Percentiles rank a stretch among this genome's conserved stretches.
Conservation (phyloP, 2,113 vertebrate genomes). For the Cebidichthys violaceus region DNA sequence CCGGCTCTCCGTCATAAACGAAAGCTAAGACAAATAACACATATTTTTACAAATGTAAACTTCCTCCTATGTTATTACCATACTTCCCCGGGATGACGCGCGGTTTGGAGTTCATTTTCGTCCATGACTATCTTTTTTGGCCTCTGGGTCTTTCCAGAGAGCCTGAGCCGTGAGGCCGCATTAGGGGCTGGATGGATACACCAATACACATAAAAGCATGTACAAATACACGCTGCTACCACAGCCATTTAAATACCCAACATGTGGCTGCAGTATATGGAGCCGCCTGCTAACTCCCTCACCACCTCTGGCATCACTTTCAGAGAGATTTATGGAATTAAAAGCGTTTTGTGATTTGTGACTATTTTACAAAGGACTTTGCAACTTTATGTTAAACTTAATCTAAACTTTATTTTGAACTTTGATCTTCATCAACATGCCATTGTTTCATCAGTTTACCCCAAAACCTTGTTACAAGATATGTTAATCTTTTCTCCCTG, state of each 20-base stretch:
- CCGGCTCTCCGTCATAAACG: conserved; percentile 59
- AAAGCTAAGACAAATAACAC: conserved; percentile 80
- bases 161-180: conserved; percentile 49
- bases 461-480: neutral
- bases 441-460: too few species aligned
- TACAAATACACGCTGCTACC: conserved; percentile 56
- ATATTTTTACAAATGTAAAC: conserved; percentile 83
- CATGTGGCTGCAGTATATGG: conserved; percentile 47
- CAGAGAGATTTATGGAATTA: conserved; percentile 41
- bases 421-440: neutral
- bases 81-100: conserved; percentile 72
- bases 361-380: conserved; percentile 2
- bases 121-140: conserved; percentile 62
- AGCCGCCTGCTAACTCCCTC: conserved; percentile 37
- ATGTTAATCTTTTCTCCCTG: neutral
- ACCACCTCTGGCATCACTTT: conserved; percentile 34
- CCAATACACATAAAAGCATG: conserved; percentile 35
- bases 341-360: conserved; percentile 23
- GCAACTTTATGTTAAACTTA: neutral
- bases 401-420: neutral
- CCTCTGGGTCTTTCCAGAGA: conserved; percentile 56
- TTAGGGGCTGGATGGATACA: conserved; percentile 52
- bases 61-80: conserved; percentile 81
- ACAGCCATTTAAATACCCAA: conserved; percentile 50
- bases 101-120: conserved; percentile 69